Evolutionary conservation across 2,888 invertebrate species (phyloP).

Genomic region (Epicampocera succincta): DNA sequence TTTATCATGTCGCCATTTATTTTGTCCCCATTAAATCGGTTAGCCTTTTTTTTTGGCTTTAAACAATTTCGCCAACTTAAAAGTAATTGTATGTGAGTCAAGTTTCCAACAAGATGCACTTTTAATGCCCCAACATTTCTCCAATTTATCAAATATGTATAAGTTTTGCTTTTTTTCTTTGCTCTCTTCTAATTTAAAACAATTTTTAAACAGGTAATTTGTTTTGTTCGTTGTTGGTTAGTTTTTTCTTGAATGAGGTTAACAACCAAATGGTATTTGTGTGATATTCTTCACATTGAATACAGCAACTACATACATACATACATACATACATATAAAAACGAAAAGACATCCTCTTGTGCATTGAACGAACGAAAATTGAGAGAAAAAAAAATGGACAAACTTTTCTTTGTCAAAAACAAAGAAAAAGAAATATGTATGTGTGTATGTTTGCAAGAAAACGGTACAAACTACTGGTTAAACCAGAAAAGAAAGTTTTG

Average conservation of each 20-base stretch:
- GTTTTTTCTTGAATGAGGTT: conserved; percentile 60
- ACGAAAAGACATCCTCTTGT: conserved; percentile 60
- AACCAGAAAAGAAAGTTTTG: conserved; percentile 67
- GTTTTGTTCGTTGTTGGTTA: conserved; percentile 21
- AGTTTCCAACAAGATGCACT: conserved; percentile 15
- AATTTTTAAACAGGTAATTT: conserved; percentile 66
- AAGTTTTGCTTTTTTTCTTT: not conserved
- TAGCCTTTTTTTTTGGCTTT: conserved; percentile 8
- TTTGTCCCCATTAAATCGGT: conserved; percentile 9
- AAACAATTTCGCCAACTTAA: conserved; percentile 32
- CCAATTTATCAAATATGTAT: too few species aligned
- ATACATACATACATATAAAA: too few species aligned
- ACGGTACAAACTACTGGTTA: conserved; percentile 65
- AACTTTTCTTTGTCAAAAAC: conserved; percentile 35
- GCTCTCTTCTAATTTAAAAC: conserved; percentile 32
- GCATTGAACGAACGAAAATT: conserved; percentile 7
- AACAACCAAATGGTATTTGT: conserved; percentile 65
- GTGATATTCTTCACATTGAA: conserved; percentile 56
- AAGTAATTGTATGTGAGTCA: conserved; percentile 33
- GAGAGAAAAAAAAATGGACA: not conserved
- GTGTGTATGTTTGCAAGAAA: conserved; percentile 27
- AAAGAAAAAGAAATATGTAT: conserved; percentile 1
- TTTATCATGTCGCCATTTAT: not conserved
- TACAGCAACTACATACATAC: conserved; percentile 12
- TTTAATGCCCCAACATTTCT: conserved; percentile 21